Conservation (phyloP, 2,888 invertebrate genomes). For the Hydropsyche betteni region DNA sequence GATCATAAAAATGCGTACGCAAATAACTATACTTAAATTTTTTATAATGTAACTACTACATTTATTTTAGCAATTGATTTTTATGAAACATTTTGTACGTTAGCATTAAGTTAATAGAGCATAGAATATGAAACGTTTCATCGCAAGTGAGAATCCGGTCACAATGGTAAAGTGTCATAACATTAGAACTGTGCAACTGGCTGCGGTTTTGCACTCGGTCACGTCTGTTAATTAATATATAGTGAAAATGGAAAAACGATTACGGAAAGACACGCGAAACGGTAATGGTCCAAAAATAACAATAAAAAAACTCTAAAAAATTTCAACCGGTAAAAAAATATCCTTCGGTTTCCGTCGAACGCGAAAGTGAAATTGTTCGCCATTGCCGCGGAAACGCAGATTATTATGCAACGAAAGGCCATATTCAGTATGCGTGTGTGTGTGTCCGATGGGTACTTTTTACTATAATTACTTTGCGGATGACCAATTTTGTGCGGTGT, state of each 20-base stretch:
- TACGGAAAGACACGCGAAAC: not conserved
- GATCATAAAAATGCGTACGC: no score
- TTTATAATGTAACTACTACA: no score
- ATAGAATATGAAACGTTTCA: slow-evolving; percentile 12
- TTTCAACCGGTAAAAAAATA: slow-evolving; percentile 1
- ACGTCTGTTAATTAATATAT: slow-evolving; percentile 36
- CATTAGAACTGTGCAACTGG: slow-evolving; percentile 1
- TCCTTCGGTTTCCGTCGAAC: slow-evolving; percentile 7
- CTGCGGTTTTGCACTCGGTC: slow-evolving; percentile 27
- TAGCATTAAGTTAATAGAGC: slow-evolving; percentile 13
- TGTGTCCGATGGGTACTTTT: slow-evolving; percentile 8
- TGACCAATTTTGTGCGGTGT: slow-evolving; percentile 27
- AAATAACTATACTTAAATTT: no score
- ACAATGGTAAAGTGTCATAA: slow-evolving; percentile 9
- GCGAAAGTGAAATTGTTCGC: slow-evolving; percentile 30
- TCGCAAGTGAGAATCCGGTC: slow-evolving; percentile 4
- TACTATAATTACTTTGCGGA: slow-evolving; percentile 17
- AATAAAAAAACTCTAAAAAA: not conserved
- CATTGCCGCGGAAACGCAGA: slow-evolving; percentile 20
- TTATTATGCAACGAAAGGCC: slow-evolving; percentile 22
- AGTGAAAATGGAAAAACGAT: not conserved
- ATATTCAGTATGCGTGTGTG: not conserved
- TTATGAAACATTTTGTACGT: not conserved
- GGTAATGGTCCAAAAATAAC: no score
- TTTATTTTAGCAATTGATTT: not conserved